These are phyloP conservation scores for Agraylea sexmaculata DNA, from an alignment of 1,140 invertebrate genomes.

Conservation along the genomic window DNA sequence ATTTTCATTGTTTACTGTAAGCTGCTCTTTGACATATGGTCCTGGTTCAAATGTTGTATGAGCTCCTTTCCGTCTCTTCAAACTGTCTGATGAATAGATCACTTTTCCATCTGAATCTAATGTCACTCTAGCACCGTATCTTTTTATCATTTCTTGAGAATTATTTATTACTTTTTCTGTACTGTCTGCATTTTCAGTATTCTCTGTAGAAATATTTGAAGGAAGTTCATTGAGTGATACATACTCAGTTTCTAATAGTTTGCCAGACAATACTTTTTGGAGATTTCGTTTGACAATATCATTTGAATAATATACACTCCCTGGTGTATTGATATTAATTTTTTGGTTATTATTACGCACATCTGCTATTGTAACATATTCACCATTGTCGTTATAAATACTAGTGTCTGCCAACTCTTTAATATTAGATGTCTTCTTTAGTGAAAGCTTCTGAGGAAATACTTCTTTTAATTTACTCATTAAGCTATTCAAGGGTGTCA, in stretches of 20 bases:
- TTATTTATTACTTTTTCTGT: conserved; percentile 26
- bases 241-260: conserved; percentile 56
- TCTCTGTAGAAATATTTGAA: conserved; percentile 41
- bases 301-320: conserved; percentile 42
- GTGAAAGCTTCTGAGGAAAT: conserved; percentile 38
- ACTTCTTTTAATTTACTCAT: conserved; percentile 52
- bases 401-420: conserved; percentile 37
- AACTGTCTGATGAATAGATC: conserved; percentile 78
- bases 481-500: conserved; percentile 47
- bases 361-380: conserved; percentile 76
- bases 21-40: conserved; percentile 55
- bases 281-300: conserved; percentile 45
- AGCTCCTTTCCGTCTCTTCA: conserved; percentile 65
- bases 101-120: conserved; percentile 81
- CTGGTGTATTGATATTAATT: conserved; percentile 29
- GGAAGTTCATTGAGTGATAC: conserved; percentile 70
- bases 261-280: conserved; percentile 41
- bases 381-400: conserved; percentile 50
- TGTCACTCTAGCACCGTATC: conserved; percentile 63
- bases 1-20: conserved; percentile 28
- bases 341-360: conserved; percentile 63
- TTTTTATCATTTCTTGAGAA: conserved; percentile 23
- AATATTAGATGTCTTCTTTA: conserved; percentile 36
- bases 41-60: conserved; percentile 78
- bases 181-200: conserved; percentile 31